Conservation (phyloP, 92 coral and sea anemone genomes). For the Porites divaricata region DNA sequence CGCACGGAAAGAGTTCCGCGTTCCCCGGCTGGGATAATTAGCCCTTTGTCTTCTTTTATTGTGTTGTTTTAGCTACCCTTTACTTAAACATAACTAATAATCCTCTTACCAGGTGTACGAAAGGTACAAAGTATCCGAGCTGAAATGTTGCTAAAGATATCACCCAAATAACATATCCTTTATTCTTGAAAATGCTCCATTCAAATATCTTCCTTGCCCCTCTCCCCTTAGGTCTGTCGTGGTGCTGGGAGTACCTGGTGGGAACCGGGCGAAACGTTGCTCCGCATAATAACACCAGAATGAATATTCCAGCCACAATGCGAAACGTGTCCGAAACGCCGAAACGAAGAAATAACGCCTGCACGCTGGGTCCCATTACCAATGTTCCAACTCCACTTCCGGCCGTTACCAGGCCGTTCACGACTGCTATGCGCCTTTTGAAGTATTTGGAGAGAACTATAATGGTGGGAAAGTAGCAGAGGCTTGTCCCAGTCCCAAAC, state of each 20-base stretch:
- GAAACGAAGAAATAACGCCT: conserved; percentile 51
- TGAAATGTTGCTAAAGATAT: conserved; percentile 79
- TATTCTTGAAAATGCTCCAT: conserved; percentile 87
- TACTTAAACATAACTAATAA: no score
- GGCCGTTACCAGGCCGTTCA: conserved; percentile 86
- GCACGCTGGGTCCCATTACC: conserved; percentile 73
- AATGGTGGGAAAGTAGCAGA: conserved; percentile 88
- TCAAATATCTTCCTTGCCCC: conserved; percentile 69
- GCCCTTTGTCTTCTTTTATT: no score
- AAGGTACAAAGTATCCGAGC: conserved; percentile 95
- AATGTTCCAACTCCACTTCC: conserved; percentile 93
- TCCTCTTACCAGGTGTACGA: conserved; percentile 91
- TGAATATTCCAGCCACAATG: conserved; percentile 68
- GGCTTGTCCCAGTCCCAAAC: conserved; percentile 91
- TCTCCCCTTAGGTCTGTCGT: conserved; percentile 15
- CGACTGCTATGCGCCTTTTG: conserved; percentile 81
- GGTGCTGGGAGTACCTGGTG: conserved; percentile 46
- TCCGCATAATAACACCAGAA: conserved; percentile 66
- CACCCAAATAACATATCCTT: conserved; percentile 81
- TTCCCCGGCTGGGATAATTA: no score
- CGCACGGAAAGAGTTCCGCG: no score
- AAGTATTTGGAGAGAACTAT: conserved; percentile 86
- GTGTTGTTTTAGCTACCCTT: no score
- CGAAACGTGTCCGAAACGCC: conserved; percentile 75
- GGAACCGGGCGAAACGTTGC: conserved; percentile 79